phyloP scores from a whole-genome alignment of 2,113 vertebrate species.

The Sorex araneus region DNA sequence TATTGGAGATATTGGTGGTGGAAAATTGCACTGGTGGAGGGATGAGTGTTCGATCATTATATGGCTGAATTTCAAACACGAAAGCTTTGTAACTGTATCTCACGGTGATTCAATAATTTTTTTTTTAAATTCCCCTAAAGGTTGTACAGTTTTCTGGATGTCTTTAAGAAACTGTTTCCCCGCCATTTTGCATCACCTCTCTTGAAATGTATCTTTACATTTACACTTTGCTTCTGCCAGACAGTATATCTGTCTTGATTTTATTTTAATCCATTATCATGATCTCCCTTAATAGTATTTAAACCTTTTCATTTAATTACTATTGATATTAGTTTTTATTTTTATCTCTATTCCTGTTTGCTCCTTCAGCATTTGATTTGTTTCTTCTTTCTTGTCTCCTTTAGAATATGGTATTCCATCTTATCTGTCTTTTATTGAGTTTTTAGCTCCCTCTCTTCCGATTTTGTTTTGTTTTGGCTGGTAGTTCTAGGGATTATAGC shows the following conservation, averaged over 20 bases:
- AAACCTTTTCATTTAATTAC: conserved; percentile 42
- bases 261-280: conserved; percentile 19
- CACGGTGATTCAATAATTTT: too few species aligned
- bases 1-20: too few species aligned
- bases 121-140: background rate
- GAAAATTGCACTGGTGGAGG: too few species aligned
- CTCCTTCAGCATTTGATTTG: conserved; percentile 5
- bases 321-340: background rate
- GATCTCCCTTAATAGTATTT: conserved; percentile 31
- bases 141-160: background rate
- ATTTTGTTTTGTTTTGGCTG: background rate
- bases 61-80: too few species aligned
- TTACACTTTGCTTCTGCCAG: conserved; percentile 8
- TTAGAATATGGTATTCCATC: background rate
- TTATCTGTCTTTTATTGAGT: background rate
- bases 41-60: too few species aligned
- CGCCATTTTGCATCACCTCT: background rate
- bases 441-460: background rate
- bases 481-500: conserved; percentile 32
- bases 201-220: conserved; percentile 17
- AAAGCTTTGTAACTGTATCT: too few species aligned
- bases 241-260: background rate
- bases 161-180: background rate
- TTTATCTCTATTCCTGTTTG: background rate
- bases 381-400: background rate